Percentiles rank a stretch among this genome's conserved stretches.
These are phyloP conservation scores for Cotesia typhae DNA, from an alignment of 1,140 invertebrate species.

Conservation along the genomic window DNA sequence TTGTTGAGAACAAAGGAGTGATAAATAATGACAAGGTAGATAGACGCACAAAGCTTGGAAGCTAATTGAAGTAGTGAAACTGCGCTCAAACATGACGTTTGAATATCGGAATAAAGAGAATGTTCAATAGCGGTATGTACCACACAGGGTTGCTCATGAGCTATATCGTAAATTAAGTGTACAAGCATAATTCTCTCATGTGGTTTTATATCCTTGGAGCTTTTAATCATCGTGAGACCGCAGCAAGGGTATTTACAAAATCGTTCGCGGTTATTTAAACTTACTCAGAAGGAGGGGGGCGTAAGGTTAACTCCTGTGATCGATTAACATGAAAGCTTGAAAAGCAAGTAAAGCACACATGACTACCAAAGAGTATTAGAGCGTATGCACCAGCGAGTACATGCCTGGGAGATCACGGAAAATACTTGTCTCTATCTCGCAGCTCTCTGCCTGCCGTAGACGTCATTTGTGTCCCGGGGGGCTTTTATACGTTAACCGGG, in stretches of 20 bases:
- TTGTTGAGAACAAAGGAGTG: too few relatives aligned
- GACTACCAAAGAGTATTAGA: conserved; percentile 19
- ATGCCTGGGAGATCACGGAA: conserved; percentile 2
- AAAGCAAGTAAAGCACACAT: conserved; percentile 9
- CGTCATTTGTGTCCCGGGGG: not conserved
- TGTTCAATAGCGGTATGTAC: too few relatives aligned
- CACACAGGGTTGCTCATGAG: too few relatives aligned
- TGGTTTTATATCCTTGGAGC: too few relatives aligned
- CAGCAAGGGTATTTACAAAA: conserved; percentile 14
- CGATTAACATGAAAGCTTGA: conserved; percentile 19
- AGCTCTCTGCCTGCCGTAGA: not conserved
- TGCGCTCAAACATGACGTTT: too few relatives aligned
- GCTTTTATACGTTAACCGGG: not conserved
- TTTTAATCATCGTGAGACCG: too few relatives aligned
- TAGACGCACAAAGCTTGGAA: too few relatives aligned
- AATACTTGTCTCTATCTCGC: conserved; percentile 13
- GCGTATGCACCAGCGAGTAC: conserved; percentile 4
- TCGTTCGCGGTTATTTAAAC: conserved; percentile 10
- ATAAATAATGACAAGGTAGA: too few relatives aligned
- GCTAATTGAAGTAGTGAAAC: too few relatives aligned
- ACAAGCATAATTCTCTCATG: too few relatives aligned
- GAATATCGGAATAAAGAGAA: too few relatives aligned
- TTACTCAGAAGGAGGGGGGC: not conserved
- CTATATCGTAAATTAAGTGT: too few relatives aligned
- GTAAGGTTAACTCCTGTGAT: not conserved